Percentiles rank a stretch among this genome's conserved stretches.
These are phyloP conservation scores for Hyperoplus immaculatus DNA, from an alignment of 2,797 vertebrate genomes.

Conservation along the genomic window DNA sequence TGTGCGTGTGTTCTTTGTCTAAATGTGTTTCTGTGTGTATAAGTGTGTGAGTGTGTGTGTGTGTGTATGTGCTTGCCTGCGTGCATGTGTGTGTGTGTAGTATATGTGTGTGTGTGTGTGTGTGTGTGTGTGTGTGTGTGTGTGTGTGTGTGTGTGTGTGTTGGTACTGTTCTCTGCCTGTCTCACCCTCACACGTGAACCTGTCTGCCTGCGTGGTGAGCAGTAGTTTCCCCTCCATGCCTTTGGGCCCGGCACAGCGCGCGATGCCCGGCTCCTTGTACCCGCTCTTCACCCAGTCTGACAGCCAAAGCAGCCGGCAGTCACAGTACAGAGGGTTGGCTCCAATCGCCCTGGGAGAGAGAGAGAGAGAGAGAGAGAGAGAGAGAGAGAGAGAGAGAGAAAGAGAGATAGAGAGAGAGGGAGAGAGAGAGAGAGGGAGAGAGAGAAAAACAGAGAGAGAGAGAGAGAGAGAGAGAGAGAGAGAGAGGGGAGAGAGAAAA, in stretches of 20 bases:
- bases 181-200: conserved; percentile 83
- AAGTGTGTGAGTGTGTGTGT: too few species aligned
- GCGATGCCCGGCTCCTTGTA: conserved; percentile 98
- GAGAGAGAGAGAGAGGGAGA: not conserved
- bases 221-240: conserved; percentile 95
- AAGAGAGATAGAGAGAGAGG: too few species aligned
- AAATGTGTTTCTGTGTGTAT: too few species aligned
- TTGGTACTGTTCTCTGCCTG: accelerated
- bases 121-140: not conserved
- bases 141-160: not conserved
- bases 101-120: not conserved
- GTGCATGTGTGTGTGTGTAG: not conserved
- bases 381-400: not conserved
- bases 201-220: conserved; percentile 96
- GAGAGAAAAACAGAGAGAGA: not conserved
- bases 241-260: conserved; percentile 92
- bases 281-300: conserved; percentile 97
- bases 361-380: not conserved
- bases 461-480: not conserved
- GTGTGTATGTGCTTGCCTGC: too few species aligned
- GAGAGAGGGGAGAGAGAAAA: too few species aligned
- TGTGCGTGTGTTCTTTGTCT: too few species aligned
- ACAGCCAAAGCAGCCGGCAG: conserved; percentile 97
- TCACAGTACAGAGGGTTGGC: conserved; percentile 97
- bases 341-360: conserved; percentile 90